Evolutionary conservation across 2,888 invertebrate species (phyloP), one percentile per base, ranked within the genome.

Genomic region (Tipula confusa): DNA sequence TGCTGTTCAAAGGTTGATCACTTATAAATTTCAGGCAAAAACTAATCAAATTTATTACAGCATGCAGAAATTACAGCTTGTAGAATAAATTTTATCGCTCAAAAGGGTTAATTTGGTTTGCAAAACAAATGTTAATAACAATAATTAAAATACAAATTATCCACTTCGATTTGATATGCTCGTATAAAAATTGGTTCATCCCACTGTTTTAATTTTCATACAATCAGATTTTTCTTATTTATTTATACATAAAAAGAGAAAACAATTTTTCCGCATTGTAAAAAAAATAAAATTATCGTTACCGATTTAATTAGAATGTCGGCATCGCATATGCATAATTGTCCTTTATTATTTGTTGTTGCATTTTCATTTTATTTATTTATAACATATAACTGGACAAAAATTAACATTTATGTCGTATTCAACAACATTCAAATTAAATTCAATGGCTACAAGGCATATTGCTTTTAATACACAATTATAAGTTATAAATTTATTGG

Each of bases 271-370:
- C 64, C 64, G 64, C 64, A 64, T 64, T 64, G 64, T 13, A 24
- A 13, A 64, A 7, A 38, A 38, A 38, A 13, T 38, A 38, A 64
- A 64, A 64, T 64, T 64, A 64, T 64, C 24, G 64, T 24, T 24
- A 5, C 64, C 24, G 24, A 38, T 24, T 64, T 64, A 24, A 64
- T 24, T 64, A 24, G 24, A 24, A 64, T 24, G 64, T 64, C 24
- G 64, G 64, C 64, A 64, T 64, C 18, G 24, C 64, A 64, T 64
- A 64, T 64, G 64, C 64, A 64, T 64, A 64, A 64, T 64, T 64
- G 64, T 64, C 64, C 18, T 24, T 64, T 64, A 64, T 43, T n/a
- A 43, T 43, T 43, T 64, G 64, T 64, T 24, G 64, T 24, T 64
- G 64, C 64, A 24, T 64, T 64, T 43, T 24, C 24, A 64, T 64